Conservation (phyloP, 2,888 invertebrate genomes). For the Agriopis marginaria region DNA sequence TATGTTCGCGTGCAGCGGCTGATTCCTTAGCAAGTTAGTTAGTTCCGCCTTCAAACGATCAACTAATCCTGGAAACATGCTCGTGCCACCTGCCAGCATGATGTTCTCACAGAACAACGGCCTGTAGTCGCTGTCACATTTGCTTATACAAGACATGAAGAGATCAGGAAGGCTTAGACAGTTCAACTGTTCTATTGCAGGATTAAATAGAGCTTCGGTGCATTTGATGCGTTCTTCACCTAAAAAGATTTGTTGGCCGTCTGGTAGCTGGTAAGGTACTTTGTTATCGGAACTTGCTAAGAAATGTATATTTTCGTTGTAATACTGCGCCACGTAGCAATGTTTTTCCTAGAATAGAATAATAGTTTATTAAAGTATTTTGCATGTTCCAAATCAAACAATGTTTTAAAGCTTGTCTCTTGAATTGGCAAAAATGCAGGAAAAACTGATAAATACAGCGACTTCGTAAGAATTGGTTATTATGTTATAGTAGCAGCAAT, state of each 20-base stretch:
- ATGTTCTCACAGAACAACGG: slow-evolving; percentile 94
- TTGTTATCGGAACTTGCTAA: slow-evolving; percentile 89
- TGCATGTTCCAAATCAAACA: no score
- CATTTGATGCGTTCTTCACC: slow-evolving; percentile 93
- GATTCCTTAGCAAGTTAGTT: slow-evolving; percentile 81
- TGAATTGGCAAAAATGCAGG: no score
- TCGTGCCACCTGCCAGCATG: slow-evolving; percentile 93
- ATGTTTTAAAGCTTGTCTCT: no score
- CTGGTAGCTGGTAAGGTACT: slow-evolving; percentile 93
- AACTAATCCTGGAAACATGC: slow-evolving; percentile 96
- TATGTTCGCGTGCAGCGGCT: slow-evolving; percentile 89
- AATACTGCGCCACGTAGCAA: slow-evolving; percentile 67
- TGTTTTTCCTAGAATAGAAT: slow-evolving; percentile 59
- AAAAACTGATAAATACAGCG: no score
- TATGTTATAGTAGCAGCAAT: no score
- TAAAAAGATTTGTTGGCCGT: slow-evolving; percentile 92
- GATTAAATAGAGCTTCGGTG: slow-evolving; percentile 94
- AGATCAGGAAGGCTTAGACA: slow-evolving; percentile 90
- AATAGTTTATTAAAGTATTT: slow-evolving; percentile 80
- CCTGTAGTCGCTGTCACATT: slow-evolving; percentile 92
- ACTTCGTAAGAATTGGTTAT: no score
- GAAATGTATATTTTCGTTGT: slow-evolving; percentile 51
- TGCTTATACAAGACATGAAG: slow-evolving; percentile 85
- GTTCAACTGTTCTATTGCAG: slow-evolving; percentile 91
- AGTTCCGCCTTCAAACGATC: slow-evolving; percentile 96